A percentile compares a stretch with the other conserved stretches of the same genome.
phyloP scores from a whole-genome alignment of 2,797 vertebrate species.

The Rhinatrema bivittatum region DNA sequence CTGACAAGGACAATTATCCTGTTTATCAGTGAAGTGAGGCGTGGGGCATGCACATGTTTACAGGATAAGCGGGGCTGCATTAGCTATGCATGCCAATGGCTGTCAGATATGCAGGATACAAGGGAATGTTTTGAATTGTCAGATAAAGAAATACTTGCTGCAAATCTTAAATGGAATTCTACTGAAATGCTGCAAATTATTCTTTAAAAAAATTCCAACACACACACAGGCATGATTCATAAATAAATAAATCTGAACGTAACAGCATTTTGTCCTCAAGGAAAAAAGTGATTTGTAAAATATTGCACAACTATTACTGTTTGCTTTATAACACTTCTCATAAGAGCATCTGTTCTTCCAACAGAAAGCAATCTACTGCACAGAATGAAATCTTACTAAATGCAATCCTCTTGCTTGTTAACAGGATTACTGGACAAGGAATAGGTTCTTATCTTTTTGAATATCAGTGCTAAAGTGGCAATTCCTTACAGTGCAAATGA shows the following conservation, averaged over 20 bases:
- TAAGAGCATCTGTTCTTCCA: no score
- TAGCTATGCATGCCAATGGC: background rate
- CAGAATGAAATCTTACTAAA: no score
- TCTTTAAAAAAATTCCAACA: no score
- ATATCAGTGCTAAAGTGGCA: no score
- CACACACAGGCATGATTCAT: constrained; percentile 9
- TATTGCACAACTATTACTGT: constrained; percentile 3
- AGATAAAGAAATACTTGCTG: constrained; percentile 3
- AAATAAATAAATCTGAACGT: background rate
- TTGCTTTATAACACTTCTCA: constrained; percentile 2
- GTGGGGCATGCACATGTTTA: background rate
- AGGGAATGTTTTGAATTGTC: background rate
- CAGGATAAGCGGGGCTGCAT: background rate
- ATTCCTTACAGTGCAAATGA: no score
- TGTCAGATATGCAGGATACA: constrained; percentile 10
- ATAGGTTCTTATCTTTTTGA: no score
- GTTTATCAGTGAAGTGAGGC: constrained; percentile 6
- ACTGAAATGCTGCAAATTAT: constrained; percentile 20
- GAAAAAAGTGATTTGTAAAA: constrained; percentile 15
- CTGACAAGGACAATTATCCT: constrained; percentile 3
- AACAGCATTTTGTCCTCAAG: constrained; percentile 11
- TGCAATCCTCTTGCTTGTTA: no score
- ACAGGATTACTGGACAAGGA: no score
- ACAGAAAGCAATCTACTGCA: no score
- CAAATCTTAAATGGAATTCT: constrained; percentile 1